A percentile compares a stretch with the other conserved stretches of the same genome.
Evolutionary conservation across 2,888 invertebrate genomes (phyloP).

Genomic region (Cactoblastis cactorum): DNA sequence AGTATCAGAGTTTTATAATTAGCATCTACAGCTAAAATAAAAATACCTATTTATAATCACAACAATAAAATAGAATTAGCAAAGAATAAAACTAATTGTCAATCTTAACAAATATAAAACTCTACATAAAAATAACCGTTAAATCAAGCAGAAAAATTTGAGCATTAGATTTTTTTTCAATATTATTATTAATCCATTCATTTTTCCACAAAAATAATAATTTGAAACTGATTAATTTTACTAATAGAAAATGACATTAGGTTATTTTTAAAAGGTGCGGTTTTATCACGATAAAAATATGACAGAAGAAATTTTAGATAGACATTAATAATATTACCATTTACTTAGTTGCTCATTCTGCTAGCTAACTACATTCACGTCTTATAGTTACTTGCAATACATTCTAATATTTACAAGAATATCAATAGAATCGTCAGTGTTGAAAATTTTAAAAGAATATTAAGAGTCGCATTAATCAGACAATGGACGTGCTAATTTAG

Average conservation of each 20-base stretch:
- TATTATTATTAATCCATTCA: slow-evolving; percentile 47
- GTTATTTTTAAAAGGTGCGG: not conserved
- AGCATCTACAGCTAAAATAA: slow-evolving; percentile 48
- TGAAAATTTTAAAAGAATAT: not conserved
- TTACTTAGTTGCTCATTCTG: not conserved
- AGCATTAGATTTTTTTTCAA: slow-evolving; percentile 62
- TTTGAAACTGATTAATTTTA: slow-evolving; percentile 47
- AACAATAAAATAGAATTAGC: slow-evolving; percentile 44
- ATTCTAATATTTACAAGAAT: slow-evolving; percentile 3
- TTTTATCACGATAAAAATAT: not conserved
- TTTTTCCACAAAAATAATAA: slow-evolving; percentile 61
- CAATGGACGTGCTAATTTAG: not conserved
- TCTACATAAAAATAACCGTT: slow-evolving; percentile 50
- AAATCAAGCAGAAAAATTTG: slow-evolving; percentile 64
- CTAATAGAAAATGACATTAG: not conserved
- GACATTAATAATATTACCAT: too few species aligned
- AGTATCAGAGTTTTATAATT: slow-evolving; percentile 32
- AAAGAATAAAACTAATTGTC: slow-evolving; percentile 51
- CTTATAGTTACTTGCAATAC: not conserved
- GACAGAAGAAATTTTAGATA: not conserved
- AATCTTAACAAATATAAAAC: slow-evolving; percentile 39
- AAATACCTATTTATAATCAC: slow-evolving; percentile 44
- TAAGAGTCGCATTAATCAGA: not conserved
- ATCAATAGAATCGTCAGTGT: not conserved
- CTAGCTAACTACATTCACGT: not conserved